Base-by-base conservation (phyloP, 2,888 invertebrate genomes). In the Pseudococcus viburni region DNA sequence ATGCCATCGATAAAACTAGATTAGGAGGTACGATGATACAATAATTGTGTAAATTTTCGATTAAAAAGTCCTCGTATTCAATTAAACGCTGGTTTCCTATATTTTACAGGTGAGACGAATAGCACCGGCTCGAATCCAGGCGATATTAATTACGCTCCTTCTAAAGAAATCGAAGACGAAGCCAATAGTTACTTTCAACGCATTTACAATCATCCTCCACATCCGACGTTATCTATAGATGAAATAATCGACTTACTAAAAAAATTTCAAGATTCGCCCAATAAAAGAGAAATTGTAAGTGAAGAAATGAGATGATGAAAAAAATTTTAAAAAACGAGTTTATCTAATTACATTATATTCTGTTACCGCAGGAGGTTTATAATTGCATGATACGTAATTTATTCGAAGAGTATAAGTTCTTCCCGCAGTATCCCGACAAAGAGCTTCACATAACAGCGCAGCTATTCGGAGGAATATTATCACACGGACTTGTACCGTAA, bases 131-230 rank as follows among this genome's bases (percentile, higher is more conserved):
- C 88, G 22, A 88, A 64, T 84, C 84, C 88, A 0, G 73, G 51
- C 0, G 88, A 88, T 68, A 39, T 88, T 0, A 85, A 85, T 15
- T 85, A 73, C 19, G 95, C 94, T 89, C 96, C 98, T 9, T 95
- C 97, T 0, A 98, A 98, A 92, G 99, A 99, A 91, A 96, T 99
- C 73, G 99, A 99, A 92, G 99, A 99, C 91, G 99, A 99, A 93
- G 99, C 99, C 0, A 99, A 99, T 91, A 96, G 97, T 87, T 99
- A 99, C 91, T 99, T 99, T 92, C 99, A 99, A 92, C 94, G 98
- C 90, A 99, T 99, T 91, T 99, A 99, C 93, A 99, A 98, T 92
- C 97, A 98, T 92, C 97, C 98, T n/a, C 97, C 98, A 12, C 96
- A 97, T 92, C 96, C 97, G 0, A 97, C 97, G 2, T 93, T 98